phyloP scores from a whole-genome alignment of 1,140 invertebrate genomes.

The Dufourea novaeangliae region DNA sequence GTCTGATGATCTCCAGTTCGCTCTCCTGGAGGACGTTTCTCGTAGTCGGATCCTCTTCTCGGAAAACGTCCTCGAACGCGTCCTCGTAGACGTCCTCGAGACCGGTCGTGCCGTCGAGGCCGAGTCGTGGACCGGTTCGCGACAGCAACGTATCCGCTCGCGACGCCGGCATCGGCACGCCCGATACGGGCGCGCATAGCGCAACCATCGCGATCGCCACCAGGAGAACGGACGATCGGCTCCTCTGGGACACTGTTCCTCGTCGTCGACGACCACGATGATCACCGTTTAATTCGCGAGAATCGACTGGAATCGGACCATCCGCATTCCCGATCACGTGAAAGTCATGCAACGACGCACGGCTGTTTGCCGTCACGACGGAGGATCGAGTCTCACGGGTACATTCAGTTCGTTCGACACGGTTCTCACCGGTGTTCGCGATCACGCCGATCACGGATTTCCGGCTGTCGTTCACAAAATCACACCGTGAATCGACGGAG shows the following conservation, averaged over 20 bases:
- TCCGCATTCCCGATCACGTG: neutral
- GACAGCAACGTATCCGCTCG: neutral
- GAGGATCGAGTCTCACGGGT: neutral
- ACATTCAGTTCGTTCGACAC: neutral
- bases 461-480: neutral
- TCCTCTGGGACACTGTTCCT: no score
- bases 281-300: neutral
- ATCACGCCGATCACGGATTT: neutral
- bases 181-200: conserved; percentile 14
- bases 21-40: conserved; percentile 50
- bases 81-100: conserved; percentile 47
- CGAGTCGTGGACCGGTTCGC: conserved; percentile 20
- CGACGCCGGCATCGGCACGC: conserved; percentile 23
- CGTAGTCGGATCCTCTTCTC: conserved; percentile 29
- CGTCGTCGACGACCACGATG: neutral
- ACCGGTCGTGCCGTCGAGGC: conserved; percentile 42
- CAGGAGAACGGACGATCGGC: no score
- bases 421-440: neutral
- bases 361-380: neutral
- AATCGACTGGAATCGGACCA: neutral
- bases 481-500: neutral
- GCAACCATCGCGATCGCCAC: neutral
- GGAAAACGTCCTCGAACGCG: conserved; percentile 35
- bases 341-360: neutral
- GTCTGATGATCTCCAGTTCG: conserved; percentile 76